phyloP scores from a whole-genome alignment of 2,113 vertebrate species.

The Phodopus roborovskii region DNA sequence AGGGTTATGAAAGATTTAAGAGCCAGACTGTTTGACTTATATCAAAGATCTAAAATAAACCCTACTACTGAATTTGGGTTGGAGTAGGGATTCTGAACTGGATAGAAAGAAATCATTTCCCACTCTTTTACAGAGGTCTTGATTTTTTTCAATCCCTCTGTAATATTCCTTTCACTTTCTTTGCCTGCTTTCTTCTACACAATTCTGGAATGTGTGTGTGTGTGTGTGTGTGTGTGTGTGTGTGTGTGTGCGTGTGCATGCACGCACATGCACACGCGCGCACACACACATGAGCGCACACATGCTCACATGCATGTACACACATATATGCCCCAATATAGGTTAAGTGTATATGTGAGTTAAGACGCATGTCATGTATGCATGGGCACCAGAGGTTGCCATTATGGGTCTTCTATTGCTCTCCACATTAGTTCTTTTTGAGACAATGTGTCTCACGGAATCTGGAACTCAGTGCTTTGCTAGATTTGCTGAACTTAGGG shows the following conservation, averaged over 20 bases:
- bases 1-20: background rate
- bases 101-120: background rate
- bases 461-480: background rate
- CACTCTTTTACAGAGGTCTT: background rate
- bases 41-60: background rate
- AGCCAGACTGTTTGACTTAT: background rate
- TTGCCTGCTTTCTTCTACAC: background rate
- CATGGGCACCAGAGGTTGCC: background rate
- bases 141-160: no score
- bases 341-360: background rate
- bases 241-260: no score
- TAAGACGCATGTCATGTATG: background rate
- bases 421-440: no score
- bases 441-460: background rate
- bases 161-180: background rate
- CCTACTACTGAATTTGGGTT: background rate
- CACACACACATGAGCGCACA: no score
- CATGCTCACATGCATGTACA: no score
- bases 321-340: no score
- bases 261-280: no score
- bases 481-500: background rate
- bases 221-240: background rate
- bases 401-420: background rate
- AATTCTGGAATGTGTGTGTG: background rate
- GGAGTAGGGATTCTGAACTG: background rate